Percentiles rank a stretch among this genome's conserved stretches.
phyloP scores from a whole-genome alignment of 2,888 invertebrate species.

The Psylliodes chrysocephalus region DNA sequence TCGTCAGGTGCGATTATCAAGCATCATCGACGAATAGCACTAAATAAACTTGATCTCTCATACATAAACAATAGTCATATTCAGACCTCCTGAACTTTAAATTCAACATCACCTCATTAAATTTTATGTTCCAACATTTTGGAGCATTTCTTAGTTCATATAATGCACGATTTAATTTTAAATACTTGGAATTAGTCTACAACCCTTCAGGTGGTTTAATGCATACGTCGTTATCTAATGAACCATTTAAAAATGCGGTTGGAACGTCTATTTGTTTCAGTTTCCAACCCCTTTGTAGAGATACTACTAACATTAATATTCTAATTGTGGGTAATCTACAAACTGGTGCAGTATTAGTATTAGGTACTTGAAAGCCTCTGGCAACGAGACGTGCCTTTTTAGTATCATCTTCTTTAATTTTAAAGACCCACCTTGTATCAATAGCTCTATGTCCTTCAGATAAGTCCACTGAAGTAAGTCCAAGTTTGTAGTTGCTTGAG shows the following conservation, averaged over 20 bases:
- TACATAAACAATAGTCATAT: conserved; percentile 39
- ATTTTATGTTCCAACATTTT: too few species aligned
- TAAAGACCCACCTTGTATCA: too few species aligned
- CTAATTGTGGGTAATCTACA: too few species aligned
- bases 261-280: neutral
- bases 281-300: neutral
- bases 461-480: neutral
- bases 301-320: neutral
- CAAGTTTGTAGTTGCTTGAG: too few species aligned
- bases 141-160: conserved; percentile 42
- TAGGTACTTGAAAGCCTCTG: neutral
- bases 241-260: neutral
- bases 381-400: too few species aligned
- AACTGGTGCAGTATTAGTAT: neutral
- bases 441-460: too few species aligned
- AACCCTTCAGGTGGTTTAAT: neutral
- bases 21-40: too few species aligned
- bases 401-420: too few species aligned
- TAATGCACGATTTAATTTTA: conserved; percentile 25
- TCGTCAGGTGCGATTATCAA: too few species aligned
- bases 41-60: too few species aligned
- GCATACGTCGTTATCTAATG: neutral
- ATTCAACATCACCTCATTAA: conserved; percentile 39
- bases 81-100: conserved; percentile 38
- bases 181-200: neutral